Percentiles rank a stretch among this genome's conserved stretches.
Conservation (phyloP, 2,113 vertebrate genomes). For the Mesembrinibis cayennensis region DNA sequence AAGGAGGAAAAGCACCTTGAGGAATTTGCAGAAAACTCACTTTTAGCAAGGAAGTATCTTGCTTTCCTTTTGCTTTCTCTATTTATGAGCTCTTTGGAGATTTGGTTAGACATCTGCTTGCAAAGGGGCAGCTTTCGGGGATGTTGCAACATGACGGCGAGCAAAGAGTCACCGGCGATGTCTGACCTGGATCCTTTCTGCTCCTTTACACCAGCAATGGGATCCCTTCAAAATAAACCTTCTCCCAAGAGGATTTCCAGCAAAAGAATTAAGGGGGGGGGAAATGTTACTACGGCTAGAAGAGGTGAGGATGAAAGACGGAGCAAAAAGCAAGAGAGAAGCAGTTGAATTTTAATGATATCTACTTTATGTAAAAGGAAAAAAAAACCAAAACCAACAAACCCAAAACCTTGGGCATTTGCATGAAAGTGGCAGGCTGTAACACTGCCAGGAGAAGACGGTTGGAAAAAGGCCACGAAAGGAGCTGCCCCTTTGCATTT, state of each 20-base stretch:
- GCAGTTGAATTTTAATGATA: not conserved
- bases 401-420: not conserved
- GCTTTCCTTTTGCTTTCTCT: not conserved
- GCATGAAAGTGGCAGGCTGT: not conserved
- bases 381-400: not conserved
- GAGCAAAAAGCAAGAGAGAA: not conserved
- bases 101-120: not conserved
- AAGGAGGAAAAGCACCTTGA: not conserved
- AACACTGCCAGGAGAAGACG: not conserved
- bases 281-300: accelerated
- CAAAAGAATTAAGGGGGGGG: accelerated
- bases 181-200: not conserved
- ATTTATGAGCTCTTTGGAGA: not conserved
- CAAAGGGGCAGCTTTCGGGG: not conserved
- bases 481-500: not conserved
- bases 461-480: not conserved
- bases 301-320: not conserved
- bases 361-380: not conserved
- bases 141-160: not conserved
- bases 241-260: not conserved
- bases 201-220: not conserved
- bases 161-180: not conserved
- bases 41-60: not conserved
- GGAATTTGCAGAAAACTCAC: not conserved
- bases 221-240: not conserved